These are phyloP conservation scores for Drosophila nigricruria DNA, from an alignment of 2,888 invertebrate species.

Conservation along the genomic window DNA sequence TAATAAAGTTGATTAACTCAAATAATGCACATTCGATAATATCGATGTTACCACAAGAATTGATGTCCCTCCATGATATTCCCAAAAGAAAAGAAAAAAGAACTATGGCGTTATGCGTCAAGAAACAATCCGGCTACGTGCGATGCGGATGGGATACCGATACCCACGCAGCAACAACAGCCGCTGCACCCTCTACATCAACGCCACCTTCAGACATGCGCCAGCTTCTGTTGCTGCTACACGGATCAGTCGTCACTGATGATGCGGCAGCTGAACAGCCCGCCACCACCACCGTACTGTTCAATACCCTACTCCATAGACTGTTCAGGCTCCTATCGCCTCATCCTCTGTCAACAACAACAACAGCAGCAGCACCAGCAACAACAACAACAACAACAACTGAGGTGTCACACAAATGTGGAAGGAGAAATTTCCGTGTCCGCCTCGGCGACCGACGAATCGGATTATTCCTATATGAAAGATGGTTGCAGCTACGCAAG, in stretches of 20 bases:
- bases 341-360: slow-evolving; percentile 24
- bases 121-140: slow-evolving; percentile 78
- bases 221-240: slow-evolving; percentile 39
- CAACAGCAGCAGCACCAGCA: slow-evolving; percentile 25
- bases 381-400: slow-evolving; percentile 42
- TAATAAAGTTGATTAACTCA: slow-evolving; percentile 79
- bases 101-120: slow-evolving; percentile 86
- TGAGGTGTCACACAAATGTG: slow-evolving; percentile 23
- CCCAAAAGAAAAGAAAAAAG: slow-evolving; percentile 85
- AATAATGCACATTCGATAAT: slow-evolving; percentile 85
- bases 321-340: slow-evolving; percentile 54
- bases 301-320: slow-evolving; percentile 60
- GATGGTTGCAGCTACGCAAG: slow-evolving; percentile 81
- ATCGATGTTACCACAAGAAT: slow-evolving; percentile 86
- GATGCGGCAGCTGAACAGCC: slow-evolving; percentile 50
- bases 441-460: slow-evolving; percentile 44
- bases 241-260: slow-evolving; percentile 48
- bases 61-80: slow-evolving; percentile 86
- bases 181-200: slow-evolving; percentile 82
- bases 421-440: slow-evolving; percentile 39
- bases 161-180: slow-evolving; percentile 83
- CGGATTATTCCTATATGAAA: slow-evolving; percentile 64
- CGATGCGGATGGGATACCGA: slow-evolving; percentile 70
- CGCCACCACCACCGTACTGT: slow-evolving; percentile 70
- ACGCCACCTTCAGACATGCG: slow-evolving; percentile 75